Evolutionary conservation across 2,888 invertebrate species (phyloP).

Genomic region (Tetanocera ferruginea): DNA sequence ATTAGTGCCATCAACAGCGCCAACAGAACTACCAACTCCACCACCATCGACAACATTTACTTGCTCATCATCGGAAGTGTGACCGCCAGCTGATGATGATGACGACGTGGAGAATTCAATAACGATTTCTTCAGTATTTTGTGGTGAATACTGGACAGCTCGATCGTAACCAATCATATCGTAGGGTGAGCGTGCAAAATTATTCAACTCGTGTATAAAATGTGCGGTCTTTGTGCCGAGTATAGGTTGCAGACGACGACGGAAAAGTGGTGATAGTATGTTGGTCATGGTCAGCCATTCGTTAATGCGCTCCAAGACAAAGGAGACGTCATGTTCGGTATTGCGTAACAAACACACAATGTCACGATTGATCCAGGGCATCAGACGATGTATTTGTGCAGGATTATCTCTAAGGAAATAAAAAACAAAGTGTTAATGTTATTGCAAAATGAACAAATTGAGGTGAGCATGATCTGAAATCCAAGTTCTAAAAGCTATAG

Average conservation of each 20-base stretch:
- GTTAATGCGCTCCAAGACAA: constrained; percentile 79
- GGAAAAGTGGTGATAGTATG: constrained; percentile 75
- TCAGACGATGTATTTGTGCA: constrained; percentile 83
- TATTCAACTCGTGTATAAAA: constrained; percentile 90
- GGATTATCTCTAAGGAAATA: constrained; percentile 78
- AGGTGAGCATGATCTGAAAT: too few species aligned
- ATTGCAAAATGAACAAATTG: too few species aligned
- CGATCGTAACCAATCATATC: constrained; percentile 88
- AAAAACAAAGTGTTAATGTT: not conserved
- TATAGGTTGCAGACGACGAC: constrained; percentile 77
- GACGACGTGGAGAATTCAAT: constrained; percentile 62
- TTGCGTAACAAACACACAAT: constrained; percentile 78
- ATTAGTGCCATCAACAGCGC: not conserved
- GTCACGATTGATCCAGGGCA: constrained; percentile 91
- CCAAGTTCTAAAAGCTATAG: too few species aligned
- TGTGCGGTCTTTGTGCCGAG: constrained; percentile 83
- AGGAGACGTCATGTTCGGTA: constrained; percentile 74
- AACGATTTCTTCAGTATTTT: constrained; percentile 61
- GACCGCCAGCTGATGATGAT: constrained; percentile 55
- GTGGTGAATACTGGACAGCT: constrained; percentile 76
- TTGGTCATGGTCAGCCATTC: constrained; percentile 78
- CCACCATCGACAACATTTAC: constrained; percentile 44
- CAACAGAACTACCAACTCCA: not conserved
- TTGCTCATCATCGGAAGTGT: constrained; percentile 40
- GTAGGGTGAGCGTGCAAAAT: constrained; percentile 88